phyloP scores from a whole-genome alignment of 2,113 vertebrate genomes.

The Hippoglossus stenolepis region DNA sequence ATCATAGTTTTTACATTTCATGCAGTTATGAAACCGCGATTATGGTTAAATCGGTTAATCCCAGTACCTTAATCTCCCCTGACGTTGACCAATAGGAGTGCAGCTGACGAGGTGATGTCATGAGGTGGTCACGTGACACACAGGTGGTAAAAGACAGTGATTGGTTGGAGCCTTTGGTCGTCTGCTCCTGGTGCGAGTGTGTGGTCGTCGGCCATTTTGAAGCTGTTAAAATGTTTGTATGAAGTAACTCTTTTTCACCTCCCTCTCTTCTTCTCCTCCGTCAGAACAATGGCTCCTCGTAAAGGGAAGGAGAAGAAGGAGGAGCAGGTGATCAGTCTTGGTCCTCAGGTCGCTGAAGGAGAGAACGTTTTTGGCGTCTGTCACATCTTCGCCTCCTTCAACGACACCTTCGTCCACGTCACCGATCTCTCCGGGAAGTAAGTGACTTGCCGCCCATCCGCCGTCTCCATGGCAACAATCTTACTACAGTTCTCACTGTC shows the following conservation, averaged over 20 bases:
- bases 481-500: too few relatives aligned
- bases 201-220: too few relatives aligned
- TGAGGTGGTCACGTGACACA: too few relatives aligned
- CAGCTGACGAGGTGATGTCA: too few relatives aligned
- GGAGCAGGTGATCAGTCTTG: constrained; percentile 98
- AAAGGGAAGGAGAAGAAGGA: constrained; percentile 99
- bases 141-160: too few relatives aligned
- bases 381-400: constrained; percentile 99
- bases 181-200: too few relatives aligned
- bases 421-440: constrained; percentile 99
- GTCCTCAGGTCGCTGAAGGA: constrained; percentile 97
- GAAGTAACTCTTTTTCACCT: background rate
- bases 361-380: constrained; percentile 98
- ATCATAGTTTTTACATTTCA: too few relatives aligned
- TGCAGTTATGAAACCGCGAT: too few relatives aligned
- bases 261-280: background rate
- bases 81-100: too few relatives aligned
- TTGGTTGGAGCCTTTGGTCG: too few relatives aligned
- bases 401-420: constrained; percentile 97
- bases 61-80: too few relatives aligned
- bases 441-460: constrained; percentile 54
- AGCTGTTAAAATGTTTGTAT: background rate
- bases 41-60: too few relatives aligned
- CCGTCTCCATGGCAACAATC: background rate
- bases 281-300: constrained; percentile 96